Evolutionary conservation across 2,888 invertebrate species (phyloP).

Genomic region (Beris chalybata): DNA sequence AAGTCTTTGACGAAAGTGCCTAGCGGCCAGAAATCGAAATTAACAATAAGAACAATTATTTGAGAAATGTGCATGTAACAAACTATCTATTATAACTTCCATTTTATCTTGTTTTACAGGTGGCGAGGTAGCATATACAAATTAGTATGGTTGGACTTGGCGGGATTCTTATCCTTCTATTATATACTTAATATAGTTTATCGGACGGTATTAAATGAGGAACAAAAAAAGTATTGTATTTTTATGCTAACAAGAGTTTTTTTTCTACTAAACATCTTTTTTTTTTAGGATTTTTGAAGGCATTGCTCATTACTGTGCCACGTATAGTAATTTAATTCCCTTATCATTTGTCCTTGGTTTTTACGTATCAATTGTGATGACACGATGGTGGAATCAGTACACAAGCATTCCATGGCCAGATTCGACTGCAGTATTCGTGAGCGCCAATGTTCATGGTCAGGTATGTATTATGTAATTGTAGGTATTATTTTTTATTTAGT

Average conservation of each 20-base stretch:
- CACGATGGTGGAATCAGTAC: slow-evolving; percentile 90
- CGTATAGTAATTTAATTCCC: slow-evolving; percentile 85
- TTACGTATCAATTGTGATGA: slow-evolving; percentile 91
- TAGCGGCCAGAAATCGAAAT: too few relatives aligned
- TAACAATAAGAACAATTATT: too few relatives aligned
- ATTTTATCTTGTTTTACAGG: slow-evolving; percentile 61
- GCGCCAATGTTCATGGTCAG: slow-evolving; percentile 80
- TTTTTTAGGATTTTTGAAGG: slow-evolving; percentile 74
- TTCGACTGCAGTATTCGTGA: slow-evolving; percentile 82
- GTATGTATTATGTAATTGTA: slow-evolving; percentile 57
- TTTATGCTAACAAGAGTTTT: slow-evolving; percentile 18
- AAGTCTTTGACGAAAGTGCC: too few relatives aligned
- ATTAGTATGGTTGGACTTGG: slow-evolving; percentile 85
- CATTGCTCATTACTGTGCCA: slow-evolving; percentile 81
- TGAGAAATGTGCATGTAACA: too few relatives aligned
- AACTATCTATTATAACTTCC: too few relatives aligned
- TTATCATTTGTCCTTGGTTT: slow-evolving; percentile 92
- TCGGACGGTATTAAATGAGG: slow-evolving; percentile 67
- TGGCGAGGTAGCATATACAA: slow-evolving; percentile 96
- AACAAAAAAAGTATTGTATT: slow-evolving; percentile 67
- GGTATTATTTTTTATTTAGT: too few relatives aligned
- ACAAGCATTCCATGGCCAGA: slow-evolving; percentile 84
- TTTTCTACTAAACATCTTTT: background rate
- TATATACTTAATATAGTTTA: slow-evolving; percentile 79
- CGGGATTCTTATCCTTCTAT: slow-evolving; percentile 77